Percentiles rank a stretch among this genome's conserved stretches.
Evolutionary conservation across 2,888 invertebrate species (phyloP).

Genomic region (Dusona sp.): DNA sequence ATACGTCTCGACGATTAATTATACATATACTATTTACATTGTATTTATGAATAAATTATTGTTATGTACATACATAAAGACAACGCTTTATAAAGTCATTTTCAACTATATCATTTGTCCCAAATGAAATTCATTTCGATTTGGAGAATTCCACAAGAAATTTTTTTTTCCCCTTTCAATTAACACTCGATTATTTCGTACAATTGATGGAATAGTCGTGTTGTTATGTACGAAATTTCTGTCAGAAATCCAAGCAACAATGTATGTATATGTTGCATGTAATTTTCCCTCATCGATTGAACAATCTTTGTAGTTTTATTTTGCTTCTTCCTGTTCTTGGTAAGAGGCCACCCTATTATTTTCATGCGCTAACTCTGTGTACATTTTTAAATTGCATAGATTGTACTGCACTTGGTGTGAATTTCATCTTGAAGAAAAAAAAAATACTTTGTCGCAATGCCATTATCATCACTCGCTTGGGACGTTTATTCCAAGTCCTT

Average conservation of each 20-base stretch:
- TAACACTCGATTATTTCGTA: not conserved
- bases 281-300: conserved; percentile 34
- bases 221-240: not conserved
- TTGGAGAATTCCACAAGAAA: not conserved
- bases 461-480: conserved; percentile 51
- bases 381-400: conserved; percentile 20
- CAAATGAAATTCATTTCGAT: not conserved
- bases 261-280: conserved; percentile 13
- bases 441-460: conserved; percentile 19
- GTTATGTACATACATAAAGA: conserved; percentile 68
- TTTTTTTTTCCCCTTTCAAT: not conserved
- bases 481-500: conserved; percentile 56
- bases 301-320: conserved; percentile 15
- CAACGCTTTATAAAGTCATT: not conserved
- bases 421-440: conserved; percentile 40
- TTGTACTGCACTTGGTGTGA: not conserved
- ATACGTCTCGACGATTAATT: conserved; percentile 69
- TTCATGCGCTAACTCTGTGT: not conserved
- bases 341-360: conserved; percentile 13
- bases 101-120: not conserved
- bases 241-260: conserved; percentile 7
- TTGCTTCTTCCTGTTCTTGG: conserved; percentile 10
- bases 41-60: conserved; percentile 80
- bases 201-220: not conserved
- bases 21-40: conserved; percentile 68